A percentile compares a stretch with the other conserved stretches of the same genome.
Evolutionary conservation across 2,888 invertebrate genomes (phyloP).

Genomic region (Cosmopolites sordidus): DNA sequence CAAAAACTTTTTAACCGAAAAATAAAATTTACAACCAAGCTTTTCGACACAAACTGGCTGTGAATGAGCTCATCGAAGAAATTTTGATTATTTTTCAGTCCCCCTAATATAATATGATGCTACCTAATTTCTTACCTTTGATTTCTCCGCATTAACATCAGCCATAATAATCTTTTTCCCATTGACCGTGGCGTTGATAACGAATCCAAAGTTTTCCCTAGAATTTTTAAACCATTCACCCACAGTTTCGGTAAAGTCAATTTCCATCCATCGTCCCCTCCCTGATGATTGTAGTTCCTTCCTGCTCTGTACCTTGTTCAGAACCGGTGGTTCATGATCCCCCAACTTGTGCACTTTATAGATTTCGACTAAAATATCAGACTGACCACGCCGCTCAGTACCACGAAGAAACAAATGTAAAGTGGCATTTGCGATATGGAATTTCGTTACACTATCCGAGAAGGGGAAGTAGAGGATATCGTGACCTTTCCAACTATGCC

Average conservation of each 20-base stretch:
- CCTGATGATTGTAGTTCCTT: slow-evolving; percentile 53
- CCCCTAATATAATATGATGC: too few species aligned
- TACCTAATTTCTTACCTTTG: slow-evolving; percentile 46
- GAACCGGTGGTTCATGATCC: slow-evolving; percentile 38
- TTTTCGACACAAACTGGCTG: too few species aligned
- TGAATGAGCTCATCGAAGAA: too few species aligned
- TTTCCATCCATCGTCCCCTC: slow-evolving; percentile 66
- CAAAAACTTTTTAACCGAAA: too few species aligned
- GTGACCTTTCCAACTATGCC: slow-evolving; percentile 63
- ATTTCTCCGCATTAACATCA: slow-evolving; percentile 57
- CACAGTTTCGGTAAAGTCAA: slow-evolving; percentile 68
- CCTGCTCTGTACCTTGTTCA: slow-evolving; percentile 41
- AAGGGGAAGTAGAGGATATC: slow-evolving; percentile 70
- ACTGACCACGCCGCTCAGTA: slow-evolving; percentile 45
- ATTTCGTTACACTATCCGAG: slow-evolving; percentile 65
- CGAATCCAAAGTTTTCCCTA: slow-evolving; percentile 70
- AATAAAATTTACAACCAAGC: too few species aligned
- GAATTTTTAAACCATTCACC: slow-evolving; percentile 73
- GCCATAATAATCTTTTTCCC: slow-evolving; percentile 62
- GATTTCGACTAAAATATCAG: slow-evolving; percentile 43
- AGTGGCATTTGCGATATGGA: slow-evolving; percentile 64
- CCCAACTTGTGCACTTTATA: slow-evolving; percentile 42
- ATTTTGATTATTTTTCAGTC: too few species aligned
- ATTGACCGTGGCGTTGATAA: slow-evolving; percentile 64
- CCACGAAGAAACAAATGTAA: slow-evolving; percentile 65